phyloP scores from a whole-genome alignment of 2,113 vertebrate species.

The Cyphomyrus plagiostoma region DNA sequence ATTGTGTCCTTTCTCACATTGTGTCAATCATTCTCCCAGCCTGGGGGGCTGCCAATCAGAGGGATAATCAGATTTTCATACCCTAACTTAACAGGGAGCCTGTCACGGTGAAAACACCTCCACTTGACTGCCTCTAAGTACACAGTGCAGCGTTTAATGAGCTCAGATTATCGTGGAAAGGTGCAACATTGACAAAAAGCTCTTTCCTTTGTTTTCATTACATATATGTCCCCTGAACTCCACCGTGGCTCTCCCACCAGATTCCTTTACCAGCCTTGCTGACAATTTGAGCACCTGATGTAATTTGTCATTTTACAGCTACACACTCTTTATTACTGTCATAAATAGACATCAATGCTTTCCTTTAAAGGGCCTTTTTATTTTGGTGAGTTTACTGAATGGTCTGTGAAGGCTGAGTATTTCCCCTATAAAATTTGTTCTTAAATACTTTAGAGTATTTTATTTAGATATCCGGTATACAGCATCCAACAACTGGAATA shows the following conservation, averaged over 20 bases:
- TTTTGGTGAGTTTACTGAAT: conserved; percentile 24
- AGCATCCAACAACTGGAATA: not conserved
- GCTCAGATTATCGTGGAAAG: not conserved
- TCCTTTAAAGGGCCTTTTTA: conserved; percentile 65
- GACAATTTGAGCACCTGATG: conserved; percentile 55
- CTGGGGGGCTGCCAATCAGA: not conserved
- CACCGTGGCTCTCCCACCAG: not conserved
- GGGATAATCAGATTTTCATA: not conserved
- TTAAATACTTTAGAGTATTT: not conserved
- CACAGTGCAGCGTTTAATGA: not conserved
- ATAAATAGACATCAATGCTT: conserved; percentile 78
- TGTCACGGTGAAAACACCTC: not conserved
- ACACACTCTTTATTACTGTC: conserved; percentile 59
- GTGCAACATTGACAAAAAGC: not conserved
- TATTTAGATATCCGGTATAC: not conserved
- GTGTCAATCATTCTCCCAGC: conserved; percentile 23
- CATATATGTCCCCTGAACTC: not conserved
- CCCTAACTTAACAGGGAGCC: not conserved
- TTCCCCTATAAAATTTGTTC: not conserved
- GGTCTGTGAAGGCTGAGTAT: not conserved
- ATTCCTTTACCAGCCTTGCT: conserved; percentile 32
- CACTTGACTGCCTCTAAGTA: not conserved
- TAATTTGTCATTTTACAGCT: conserved; percentile 60
- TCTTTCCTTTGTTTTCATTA: not conserved
- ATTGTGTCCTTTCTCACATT: not conserved